Evolutionary conservation across 2,113 vertebrate species (phyloP).

Genomic region (Planiliza haematocheilus): DNA sequence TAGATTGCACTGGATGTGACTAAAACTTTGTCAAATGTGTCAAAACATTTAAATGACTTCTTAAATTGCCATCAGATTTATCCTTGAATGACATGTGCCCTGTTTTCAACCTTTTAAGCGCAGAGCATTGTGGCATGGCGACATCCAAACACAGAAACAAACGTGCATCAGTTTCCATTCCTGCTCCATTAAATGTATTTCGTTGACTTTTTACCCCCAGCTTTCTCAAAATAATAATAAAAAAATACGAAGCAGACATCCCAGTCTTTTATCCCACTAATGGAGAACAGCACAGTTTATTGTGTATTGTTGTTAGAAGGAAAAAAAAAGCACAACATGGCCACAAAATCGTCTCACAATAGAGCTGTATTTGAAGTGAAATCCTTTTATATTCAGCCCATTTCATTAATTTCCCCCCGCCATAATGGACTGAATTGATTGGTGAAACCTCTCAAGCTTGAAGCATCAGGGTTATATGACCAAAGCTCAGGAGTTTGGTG

Average conservation of each 20-base stretch:
- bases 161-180: neutral
- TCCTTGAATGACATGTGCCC: slow-evolving; percentile 35
- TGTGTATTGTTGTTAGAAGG: slow-evolving; percentile 50
- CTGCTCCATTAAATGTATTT: slow-evolving; percentile 53
- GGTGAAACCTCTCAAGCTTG: slow-evolving; percentile 69
- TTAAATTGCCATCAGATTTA: slow-evolving; percentile 47
- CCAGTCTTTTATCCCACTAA: slow-evolving; percentile 50
- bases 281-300: slow-evolving; percentile 44
- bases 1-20: slow-evolving; percentile 44
- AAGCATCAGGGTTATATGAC: slow-evolving; percentile 68
- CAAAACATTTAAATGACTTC: slow-evolving; percentile 50
- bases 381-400: slow-evolving; percentile 59
- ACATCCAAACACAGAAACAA: slow-evolving; percentile 22
- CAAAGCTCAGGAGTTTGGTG: slow-evolving; percentile 58
- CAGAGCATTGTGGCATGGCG: slow-evolving; percentile 4
- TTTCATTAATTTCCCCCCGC: slow-evolving; percentile 70
- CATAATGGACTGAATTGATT: slow-evolving; percentile 78
- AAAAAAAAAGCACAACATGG: slow-evolving; percentile 41
- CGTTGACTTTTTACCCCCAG: slow-evolving; percentile 16
- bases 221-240: slow-evolving; percentile 19
- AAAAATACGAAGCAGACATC: slow-evolving; percentile 30
- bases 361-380: slow-evolving; percentile 56
- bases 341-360: slow-evolving; percentile 51
- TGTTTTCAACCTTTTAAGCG: slow-evolving; percentile 42
- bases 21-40: slow-evolving; percentile 52